A percentile compares a stretch with the other conserved stretches of the same genome.
These are phyloP conservation scores for Hyles euphorbiae DNA, from an alignment of 1,140 invertebrate genomes.

Conservation along the genomic window DNA sequence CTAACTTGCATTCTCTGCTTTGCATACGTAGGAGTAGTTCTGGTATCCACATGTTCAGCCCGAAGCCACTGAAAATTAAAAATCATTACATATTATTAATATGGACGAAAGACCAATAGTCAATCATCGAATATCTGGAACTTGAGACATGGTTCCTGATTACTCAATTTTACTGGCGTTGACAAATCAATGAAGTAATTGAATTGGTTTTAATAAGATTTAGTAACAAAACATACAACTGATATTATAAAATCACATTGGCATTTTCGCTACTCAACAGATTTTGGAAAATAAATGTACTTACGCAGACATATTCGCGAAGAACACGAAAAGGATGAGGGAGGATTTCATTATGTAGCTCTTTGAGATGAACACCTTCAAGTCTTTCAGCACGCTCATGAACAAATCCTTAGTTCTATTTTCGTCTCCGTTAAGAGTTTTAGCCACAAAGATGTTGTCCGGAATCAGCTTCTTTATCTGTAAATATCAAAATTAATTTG, in stretches of 20 bases:
- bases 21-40: slow-evolving; percentile 78
- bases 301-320: slow-evolving; percentile 83
- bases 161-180: too few relatives aligned
- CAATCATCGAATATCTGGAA: too few relatives aligned
- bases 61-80: slow-evolving; percentile 77
- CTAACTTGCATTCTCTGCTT: slow-evolving; percentile 37
- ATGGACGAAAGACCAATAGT: too few relatives aligned
- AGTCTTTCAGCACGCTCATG: slow-evolving; percentile 72
- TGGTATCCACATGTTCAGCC: slow-evolving; percentile 83
- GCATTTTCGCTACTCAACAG: too few relatives aligned
- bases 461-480: slow-evolving; percentile 63
- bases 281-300: slow-evolving; percentile 35
- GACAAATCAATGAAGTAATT: too few relatives aligned
- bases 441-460: slow-evolving; percentile 53
- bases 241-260: too few relatives aligned
- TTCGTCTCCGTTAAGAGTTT: slow-evolving; percentile 42
- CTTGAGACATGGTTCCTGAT: too few relatives aligned
- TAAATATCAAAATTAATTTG: slow-evolving; percentile 16
- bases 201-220: too few relatives aligned
- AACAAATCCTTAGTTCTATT: slow-evolving; percentile 65
- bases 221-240: too few relatives aligned
- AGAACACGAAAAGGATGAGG: slow-evolving; percentile 77
- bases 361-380: slow-evolving; percentile 72
- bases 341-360: slow-evolving; percentile 75
- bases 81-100: neutral